A percentile compares a stretch with the other conserved stretches of the same genome.
Evolutionary conservation across 2,888 invertebrate genomes (phyloP).

Genomic region (Lamellibrachia satsuma): DNA sequence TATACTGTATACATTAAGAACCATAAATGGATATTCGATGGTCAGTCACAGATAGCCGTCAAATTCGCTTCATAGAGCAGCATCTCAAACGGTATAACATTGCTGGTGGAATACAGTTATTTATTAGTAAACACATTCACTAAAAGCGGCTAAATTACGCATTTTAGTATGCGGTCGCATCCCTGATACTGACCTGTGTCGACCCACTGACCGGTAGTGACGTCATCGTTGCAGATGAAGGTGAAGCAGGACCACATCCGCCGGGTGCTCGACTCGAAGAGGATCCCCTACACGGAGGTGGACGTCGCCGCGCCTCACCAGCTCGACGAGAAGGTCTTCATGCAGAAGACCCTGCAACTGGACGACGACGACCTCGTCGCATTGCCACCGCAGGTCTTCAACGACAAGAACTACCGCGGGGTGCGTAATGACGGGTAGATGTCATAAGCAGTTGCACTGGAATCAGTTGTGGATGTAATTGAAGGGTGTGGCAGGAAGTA

Average conservation of each 20-base stretch:
- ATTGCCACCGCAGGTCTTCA: conserved; percentile 90
- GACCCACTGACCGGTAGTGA: background rate
- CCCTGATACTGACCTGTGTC: background rate
- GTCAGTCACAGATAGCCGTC: too few species aligned
- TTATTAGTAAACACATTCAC: too few species aligned
- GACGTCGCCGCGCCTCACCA: conserved; percentile 33
- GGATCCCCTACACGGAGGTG: conserved; percentile 35
- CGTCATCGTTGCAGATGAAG: conserved; percentile 30
- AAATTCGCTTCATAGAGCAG: too few species aligned
- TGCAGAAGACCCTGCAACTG: conserved; percentile 27
- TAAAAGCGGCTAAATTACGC: too few species aligned
- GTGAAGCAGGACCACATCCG: conserved; percentile 35
- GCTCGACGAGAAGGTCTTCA: conserved; percentile 32
- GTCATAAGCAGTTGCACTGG: too few species aligned
- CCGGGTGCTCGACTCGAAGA: conserved; percentile 32
- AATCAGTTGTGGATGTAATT: too few species aligned
- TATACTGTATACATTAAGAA: too few species aligned
- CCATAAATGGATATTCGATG: too few species aligned
- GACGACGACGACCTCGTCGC: conserved; percentile 37
- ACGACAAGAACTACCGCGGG: conserved; percentile 86
- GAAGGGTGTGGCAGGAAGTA: too few species aligned
- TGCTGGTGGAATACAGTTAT: too few species aligned
- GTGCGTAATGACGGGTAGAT: conserved; percentile 70
- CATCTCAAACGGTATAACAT: too few species aligned
- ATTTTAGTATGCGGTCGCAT: background rate